Evolutionary conservation across 2,797 vertebrate genomes (phyloP).

Genomic region (Centroberyx gerrardi): DNA sequence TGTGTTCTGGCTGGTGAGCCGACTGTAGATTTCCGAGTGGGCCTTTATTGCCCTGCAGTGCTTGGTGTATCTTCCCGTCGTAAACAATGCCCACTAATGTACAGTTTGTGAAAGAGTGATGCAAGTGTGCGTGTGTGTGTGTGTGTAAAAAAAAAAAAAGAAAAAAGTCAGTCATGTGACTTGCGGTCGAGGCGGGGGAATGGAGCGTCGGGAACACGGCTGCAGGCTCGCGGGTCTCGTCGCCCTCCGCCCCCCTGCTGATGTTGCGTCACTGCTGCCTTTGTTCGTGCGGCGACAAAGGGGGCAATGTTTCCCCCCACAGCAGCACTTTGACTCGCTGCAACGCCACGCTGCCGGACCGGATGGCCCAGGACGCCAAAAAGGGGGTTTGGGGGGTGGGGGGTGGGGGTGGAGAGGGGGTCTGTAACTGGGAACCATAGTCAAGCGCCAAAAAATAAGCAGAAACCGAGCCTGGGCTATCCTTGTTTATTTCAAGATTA

Average conservation of each 20-base stretch:
- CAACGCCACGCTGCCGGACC: conserved; percentile 34
- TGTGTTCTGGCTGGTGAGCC: conserved; percentile 36
- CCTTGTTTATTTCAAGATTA: no score
- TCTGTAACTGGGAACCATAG: conserved; percentile 14
- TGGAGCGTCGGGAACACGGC: conserved; percentile 8
- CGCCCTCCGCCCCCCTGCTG: conserved; percentile 43
- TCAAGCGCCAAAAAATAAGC: no score
- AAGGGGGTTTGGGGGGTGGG: no score
- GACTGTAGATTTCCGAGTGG: conserved; percentile 52
- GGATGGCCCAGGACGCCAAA: conserved; percentile 29
- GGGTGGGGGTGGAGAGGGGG: neutral
- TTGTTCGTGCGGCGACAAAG: conserved; percentile 82
- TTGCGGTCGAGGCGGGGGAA: conserved; percentile 1
- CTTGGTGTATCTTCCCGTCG: neutral
- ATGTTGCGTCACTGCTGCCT: conserved; percentile 77
- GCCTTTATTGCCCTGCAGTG: neutral
- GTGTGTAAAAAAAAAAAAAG: conserved; percentile 9
- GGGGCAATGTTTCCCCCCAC: conserved; percentile 75
- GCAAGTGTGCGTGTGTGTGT: neutral
- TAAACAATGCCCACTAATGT: conserved; percentile 38
- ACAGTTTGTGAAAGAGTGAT: conserved; percentile 17
- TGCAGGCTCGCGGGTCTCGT: conserved; percentile 40
- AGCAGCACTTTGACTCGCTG: conserved; percentile 61
- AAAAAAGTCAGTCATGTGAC: conserved; percentile 54
- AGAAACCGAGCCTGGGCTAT: no score